A percentile compares a stretch with the other conserved stretches of the same genome.
Evolutionary conservation across 2,888 invertebrate species (phyloP).

Genomic region (Teleogryllus oceanicus): DNA sequence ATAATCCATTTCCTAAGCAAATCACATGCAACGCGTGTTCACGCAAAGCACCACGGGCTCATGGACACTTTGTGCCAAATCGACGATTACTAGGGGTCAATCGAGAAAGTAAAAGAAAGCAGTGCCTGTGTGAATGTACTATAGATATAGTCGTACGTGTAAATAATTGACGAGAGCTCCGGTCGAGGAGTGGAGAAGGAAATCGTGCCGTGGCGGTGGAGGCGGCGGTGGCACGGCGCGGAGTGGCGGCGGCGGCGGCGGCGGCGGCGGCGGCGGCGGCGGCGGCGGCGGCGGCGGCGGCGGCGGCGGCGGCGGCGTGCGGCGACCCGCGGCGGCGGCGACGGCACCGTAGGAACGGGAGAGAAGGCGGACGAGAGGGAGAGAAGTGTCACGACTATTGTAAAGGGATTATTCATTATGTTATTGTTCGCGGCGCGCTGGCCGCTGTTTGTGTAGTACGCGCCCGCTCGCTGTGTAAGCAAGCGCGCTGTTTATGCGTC

Average conservation of each 20-base stretch:
- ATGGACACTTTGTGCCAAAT: no score
- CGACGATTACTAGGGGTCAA: no score
- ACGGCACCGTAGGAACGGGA: neutral
- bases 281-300: neutral
- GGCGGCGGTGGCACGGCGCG: neutral
- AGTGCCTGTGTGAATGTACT: no score
- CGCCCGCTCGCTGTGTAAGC: neutral
- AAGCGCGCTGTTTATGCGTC: constrained; percentile 18
- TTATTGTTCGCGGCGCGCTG: neutral
- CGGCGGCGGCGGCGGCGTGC: neutral
- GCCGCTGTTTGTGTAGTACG: neutral
- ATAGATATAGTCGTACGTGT: no score
- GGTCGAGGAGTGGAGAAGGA: neutral
- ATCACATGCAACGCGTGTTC: no score
- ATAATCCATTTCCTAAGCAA: no score
- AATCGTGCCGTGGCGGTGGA: neutral
- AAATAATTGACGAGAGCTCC: neutral
- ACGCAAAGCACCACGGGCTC: no score
- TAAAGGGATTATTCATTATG: constrained; percentile 18
- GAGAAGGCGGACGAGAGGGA: neutral
- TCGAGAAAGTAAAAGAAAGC: no score
- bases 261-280: neutral
- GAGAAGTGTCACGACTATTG: constrained; percentile 9
- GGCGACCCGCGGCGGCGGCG: neutral
- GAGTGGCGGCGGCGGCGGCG: neutral